phyloP scores from a whole-genome alignment of 2,888 invertebrate species.

The Graphium colonna region DNA sequence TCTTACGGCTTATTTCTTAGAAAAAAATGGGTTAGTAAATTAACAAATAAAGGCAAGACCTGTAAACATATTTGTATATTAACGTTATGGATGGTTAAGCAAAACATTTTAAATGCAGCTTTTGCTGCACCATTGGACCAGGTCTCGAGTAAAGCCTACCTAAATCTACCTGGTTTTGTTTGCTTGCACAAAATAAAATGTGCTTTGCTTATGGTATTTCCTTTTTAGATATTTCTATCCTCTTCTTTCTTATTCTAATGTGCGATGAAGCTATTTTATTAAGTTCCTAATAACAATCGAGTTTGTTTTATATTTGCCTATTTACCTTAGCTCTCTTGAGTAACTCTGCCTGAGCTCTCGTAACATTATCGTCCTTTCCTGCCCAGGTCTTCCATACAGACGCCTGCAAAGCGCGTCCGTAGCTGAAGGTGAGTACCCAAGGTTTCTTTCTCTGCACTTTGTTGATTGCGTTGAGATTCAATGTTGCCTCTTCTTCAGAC shows the following conservation, averaged over 20 bases:
- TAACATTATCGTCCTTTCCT: conserved; percentile 92
- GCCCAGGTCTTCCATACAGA: conserved; percentile 97
- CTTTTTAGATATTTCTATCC: background rate
- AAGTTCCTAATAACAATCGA: background rate
- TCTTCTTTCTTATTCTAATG: background rate
- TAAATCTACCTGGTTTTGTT: no score
- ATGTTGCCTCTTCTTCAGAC: conserved; percentile 97
- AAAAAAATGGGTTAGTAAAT: no score
- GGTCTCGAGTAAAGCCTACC: no score
- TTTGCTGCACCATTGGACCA: no score
- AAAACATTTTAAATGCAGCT: no score
- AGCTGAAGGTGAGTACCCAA: conserved; percentile 98
- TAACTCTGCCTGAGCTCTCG: conserved; percentile 90
- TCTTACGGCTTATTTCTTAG: no score
- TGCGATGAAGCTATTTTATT: background rate
- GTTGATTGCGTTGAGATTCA: conserved; percentile 98
- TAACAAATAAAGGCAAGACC: no score
- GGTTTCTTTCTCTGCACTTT: conserved; percentile 89
- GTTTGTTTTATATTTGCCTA: background rate
- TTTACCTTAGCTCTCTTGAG: conserved; percentile 93
- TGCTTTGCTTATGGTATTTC: background rate
- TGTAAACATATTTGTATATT: no score
- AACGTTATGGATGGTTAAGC: no score
- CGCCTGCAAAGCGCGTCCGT: conserved; percentile 97
- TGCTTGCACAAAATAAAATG: no score